A percentile compares a stretch with the other conserved stretches of the same genome.
These are phyloP conservation scores for Delia radicum DNA, from an alignment of 1,140 invertebrate genomes.

Conservation along the genomic window DNA sequence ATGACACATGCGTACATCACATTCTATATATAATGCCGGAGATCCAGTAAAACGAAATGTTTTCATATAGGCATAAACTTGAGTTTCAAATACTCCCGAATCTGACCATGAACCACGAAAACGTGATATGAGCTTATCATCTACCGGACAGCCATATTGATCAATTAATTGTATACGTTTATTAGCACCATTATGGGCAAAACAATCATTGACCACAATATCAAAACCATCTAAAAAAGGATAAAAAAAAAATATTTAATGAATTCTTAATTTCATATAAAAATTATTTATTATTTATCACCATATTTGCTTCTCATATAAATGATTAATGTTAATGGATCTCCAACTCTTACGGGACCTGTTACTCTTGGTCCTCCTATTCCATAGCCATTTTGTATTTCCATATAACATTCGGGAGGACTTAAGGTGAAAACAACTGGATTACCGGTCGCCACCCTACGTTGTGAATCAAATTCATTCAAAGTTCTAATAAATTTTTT, in stretches of 20 bases:
- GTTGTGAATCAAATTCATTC: constrained; percentile 36
- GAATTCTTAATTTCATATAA: neutral
- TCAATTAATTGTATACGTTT: constrained; percentile 90
- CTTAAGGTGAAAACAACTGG: constrained; percentile 91
- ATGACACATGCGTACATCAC: constrained; percentile 93
- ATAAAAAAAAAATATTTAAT: constrained; percentile 31
- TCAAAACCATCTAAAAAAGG: constrained; percentile 82
- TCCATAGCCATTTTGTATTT: constrained; percentile 86
- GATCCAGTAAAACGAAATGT: constrained; percentile 92
- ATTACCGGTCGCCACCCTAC: constrained; percentile 86
- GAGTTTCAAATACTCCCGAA: constrained; percentile 85
- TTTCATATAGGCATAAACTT: constrained; percentile 94
- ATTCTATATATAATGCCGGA: constrained; percentile 90
- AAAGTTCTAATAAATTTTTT: constrained; percentile 8
- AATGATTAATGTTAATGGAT: constrained; percentile 87
- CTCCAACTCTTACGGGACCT: constrained; percentile 87
- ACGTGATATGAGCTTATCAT: constrained; percentile 88
- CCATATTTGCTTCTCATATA: constrained; percentile 94
- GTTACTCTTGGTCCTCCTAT: constrained; percentile 79
- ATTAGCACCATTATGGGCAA: constrained; percentile 89
- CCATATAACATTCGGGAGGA: constrained; percentile 94
- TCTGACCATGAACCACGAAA: constrained; percentile 92
- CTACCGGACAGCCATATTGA: constrained; percentile 91
- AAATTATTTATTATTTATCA: too few species aligned
- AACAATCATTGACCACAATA: constrained; percentile 94